A percentile compares a stretch with the other conserved stretches of the same genome.
phyloP scores from a whole-genome alignment of 2,113 vertebrate species.

The Tupaia tana region DNA sequence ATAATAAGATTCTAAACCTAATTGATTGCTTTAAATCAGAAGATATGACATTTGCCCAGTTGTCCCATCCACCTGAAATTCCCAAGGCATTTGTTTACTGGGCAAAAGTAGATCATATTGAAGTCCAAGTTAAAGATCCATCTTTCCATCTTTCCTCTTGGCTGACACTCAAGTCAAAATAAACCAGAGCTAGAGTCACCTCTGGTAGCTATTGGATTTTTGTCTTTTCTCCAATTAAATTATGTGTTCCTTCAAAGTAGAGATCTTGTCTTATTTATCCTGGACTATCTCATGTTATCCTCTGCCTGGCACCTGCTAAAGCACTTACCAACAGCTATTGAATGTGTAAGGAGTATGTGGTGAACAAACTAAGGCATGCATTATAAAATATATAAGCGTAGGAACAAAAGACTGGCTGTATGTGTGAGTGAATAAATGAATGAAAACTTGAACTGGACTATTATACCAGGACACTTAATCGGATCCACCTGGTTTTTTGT shows the following conservation, averaged over 20 bases:
- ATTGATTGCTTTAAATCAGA: neutral
- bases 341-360: neutral
- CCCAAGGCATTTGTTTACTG: neutral
- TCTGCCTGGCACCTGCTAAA: neutral
- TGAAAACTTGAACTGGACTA: neutral
- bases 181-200: neutral
- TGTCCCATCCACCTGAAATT: neutral
- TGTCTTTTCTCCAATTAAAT: neutral
- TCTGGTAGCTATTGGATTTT: neutral
- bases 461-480: neutral
- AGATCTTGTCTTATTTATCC: neutral
- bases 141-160: neutral
- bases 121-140: neutral
- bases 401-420: neutral
- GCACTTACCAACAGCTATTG: neutral
- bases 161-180: neutral
- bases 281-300: neutral
- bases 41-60: neutral
- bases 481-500: neutral
- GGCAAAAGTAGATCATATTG: conserved; percentile 26
- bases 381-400: neutral
- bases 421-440: neutral
- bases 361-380: neutral
- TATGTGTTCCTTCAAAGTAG: neutral
- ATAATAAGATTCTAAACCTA: neutral